Conservation (phyloP, 2,888 invertebrate species). For the Hipparchia sbordonii region DNA sequence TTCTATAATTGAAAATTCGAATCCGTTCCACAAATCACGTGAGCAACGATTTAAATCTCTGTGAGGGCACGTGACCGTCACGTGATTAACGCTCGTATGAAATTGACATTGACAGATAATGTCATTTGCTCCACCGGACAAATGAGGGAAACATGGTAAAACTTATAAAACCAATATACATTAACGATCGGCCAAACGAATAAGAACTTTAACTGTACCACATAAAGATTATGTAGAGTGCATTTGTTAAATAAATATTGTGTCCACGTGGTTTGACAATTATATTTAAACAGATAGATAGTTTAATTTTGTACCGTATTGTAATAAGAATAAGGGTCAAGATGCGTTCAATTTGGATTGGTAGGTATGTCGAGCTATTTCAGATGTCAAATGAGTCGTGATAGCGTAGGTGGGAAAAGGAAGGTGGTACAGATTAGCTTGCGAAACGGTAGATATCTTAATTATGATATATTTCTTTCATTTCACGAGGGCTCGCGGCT, state of each 20-base stretch:
- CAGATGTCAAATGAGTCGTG: conserved; percentile 44
- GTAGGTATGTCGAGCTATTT: conserved; percentile 39
- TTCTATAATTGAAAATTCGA: conserved; percentile 19
- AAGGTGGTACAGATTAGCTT: conserved; percentile 20
- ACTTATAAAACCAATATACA: conserved; percentile 11
- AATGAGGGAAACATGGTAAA: conserved; percentile 22
- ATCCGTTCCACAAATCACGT: not conserved
- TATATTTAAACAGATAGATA: not conserved
- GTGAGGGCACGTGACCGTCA: conserved; percentile 37
- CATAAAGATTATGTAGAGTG: conserved; percentile 15
- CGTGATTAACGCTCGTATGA: conserved; percentile 34
- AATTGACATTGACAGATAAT: conserved; percentile 43
- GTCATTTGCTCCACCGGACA: conserved; percentile 36
- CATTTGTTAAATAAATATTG: conserved; percentile 28
- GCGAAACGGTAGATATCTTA: too few species aligned
- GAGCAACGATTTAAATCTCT: not conserved
- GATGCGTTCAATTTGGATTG: not conserved
- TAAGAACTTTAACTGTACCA: conserved; percentile 10
- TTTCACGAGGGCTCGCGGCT: too few species aligned
- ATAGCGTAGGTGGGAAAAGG: conserved; percentile 41
- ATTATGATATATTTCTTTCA: too few species aligned
- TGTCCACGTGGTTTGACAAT: conserved; percentile 33
- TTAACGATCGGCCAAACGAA: conserved; percentile 10
- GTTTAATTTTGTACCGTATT: conserved; percentile 33
- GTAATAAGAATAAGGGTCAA: conserved; percentile 10